Percentiles rank a stretch among this genome's conserved stretches.
Evolutionary conservation across 2,113 vertebrate genomes (phyloP).

Genomic region (Platichthys stellatus): DNA sequence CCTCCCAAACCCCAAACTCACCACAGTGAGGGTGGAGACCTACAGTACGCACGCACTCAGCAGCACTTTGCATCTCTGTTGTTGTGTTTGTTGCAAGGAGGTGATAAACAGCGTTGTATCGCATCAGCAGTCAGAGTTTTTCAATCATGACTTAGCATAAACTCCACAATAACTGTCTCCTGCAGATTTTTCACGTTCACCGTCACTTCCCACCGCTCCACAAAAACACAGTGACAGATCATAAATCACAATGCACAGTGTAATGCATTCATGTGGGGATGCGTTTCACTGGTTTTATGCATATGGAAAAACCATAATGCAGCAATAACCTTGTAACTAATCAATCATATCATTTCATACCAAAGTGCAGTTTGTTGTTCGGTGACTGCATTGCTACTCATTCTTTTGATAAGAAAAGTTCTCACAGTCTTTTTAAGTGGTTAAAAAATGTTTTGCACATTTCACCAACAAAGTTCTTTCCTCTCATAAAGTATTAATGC

Average conservation of each 20-base stretch:
- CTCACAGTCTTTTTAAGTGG: background rate
- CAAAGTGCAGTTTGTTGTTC: background rate
- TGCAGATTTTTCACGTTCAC: conserved; percentile 20
- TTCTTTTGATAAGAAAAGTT: too few species aligned
- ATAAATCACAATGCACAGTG: conserved; percentile 56
- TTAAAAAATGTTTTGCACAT: background rate
- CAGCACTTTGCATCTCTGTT: background rate
- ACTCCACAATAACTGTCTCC: conserved; percentile 34
- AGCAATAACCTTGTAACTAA: background rate
- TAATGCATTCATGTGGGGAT: conserved; percentile 45
- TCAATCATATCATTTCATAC: background rate
- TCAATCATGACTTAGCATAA: conserved; percentile 61
- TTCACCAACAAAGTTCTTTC: background rate
- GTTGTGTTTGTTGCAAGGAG: conserved; percentile 1
- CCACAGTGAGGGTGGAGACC: conserved; percentile 62
- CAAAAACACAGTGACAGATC: conserved; percentile 42
- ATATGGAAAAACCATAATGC: conserved; percentile 8
- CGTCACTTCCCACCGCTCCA: conserved; percentile 42
- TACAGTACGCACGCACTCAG: conserved; percentile 58
- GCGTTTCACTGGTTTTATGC: conserved; percentile 24
- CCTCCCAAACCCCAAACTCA: conserved; percentile 49
- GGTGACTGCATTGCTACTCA: background rate
- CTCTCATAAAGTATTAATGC: background rate
- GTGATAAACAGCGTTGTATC: conserved; percentile 10
- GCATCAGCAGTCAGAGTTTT: conserved; percentile 31